Conservation (phyloP, 2,888 invertebrate species). For the Aphodius granarius region DNA sequence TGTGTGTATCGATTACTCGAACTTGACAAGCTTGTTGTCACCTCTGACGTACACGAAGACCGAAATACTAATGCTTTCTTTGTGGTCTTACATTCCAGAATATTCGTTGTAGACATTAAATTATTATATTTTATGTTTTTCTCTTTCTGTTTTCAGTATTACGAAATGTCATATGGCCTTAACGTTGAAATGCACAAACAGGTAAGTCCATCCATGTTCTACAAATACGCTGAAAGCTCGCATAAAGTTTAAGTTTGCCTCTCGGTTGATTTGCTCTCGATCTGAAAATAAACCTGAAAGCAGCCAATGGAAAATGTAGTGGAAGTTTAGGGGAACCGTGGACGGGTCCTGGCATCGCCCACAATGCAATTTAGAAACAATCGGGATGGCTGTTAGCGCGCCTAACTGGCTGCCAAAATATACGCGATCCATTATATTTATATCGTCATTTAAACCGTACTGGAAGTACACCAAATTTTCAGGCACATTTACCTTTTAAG, state of each 20-base stretch:
- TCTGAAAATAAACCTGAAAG: neutral
- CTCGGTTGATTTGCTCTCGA: neutral
- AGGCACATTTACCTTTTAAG: neutral
- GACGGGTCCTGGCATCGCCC: neutral
- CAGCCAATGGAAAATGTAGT: neutral
- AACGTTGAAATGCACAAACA: slow-evolving; percentile 98
- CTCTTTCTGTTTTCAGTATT: slow-evolving; percentile 85
- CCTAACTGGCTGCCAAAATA: neutral
- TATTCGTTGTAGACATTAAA: neutral
- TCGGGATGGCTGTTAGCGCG: neutral
- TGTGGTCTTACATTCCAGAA: no score
- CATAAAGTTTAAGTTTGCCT: neutral
- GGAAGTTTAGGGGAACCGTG: neutral
- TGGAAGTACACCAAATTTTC: neutral
- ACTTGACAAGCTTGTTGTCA: slow-evolving; percentile 55
- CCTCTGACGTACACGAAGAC: slow-evolving; percentile 47
- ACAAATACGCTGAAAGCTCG: neutral
- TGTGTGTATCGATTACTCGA: slow-evolving; percentile 51
- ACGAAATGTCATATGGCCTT: slow-evolving; percentile 97
- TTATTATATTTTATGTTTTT: slow-evolving; percentile 45
- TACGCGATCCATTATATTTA: neutral
- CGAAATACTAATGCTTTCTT: no score
- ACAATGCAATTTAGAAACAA: neutral
- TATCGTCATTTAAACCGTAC: neutral
- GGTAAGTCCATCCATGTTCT: slow-evolving; percentile 59